Evolutionary conservation across 37 sponge, comb jelly and placozoan genomes (phyloP).

Genomic region (Bolinopsis microptera): DNA sequence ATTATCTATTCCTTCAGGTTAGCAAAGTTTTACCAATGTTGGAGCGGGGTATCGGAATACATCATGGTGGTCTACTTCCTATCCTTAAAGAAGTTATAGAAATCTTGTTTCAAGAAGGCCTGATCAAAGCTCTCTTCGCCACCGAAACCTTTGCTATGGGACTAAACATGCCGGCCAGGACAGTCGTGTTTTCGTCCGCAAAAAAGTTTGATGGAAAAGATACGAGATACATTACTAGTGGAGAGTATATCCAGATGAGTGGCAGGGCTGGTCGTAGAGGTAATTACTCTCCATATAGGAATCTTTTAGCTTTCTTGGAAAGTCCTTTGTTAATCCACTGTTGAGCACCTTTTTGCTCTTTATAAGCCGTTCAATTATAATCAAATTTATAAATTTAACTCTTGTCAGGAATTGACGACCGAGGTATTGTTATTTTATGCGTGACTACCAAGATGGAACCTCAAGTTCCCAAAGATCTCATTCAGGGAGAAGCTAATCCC

Average conservation of each 20-base stretch:
- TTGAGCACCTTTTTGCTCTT: too few species aligned
- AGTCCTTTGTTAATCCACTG: too few species aligned
- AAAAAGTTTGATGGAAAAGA: constrained; percentile 97
- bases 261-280: constrained; percentile 97
- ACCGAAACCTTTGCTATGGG: constrained; percentile 99
- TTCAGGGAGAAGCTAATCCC: constrained; percentile 89
- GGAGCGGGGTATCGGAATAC: constrained; percentile 95
- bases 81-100: constrained; percentile 97
- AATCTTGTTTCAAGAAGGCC: constrained; percentile 93
- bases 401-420: constrained; percentile 83
- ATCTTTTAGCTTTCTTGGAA: too few species aligned
- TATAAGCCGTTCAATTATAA: too few species aligned
- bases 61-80: constrained; percentile 96
- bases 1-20: constrained; percentile 69
- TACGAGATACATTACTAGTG: constrained; percentile 92
- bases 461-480: constrained; percentile 75
- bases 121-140: constrained; percentile 97
- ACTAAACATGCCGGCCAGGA: constrained; percentile 99
- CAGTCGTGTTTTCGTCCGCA: constrained; percentile 91
- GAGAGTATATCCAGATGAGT: constrained; percentile 99
- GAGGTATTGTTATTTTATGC: constrained; percentile 97
- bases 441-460: constrained; percentile 95
- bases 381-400: too few species aligned
- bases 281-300: too few species aligned
- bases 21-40: constrained; percentile 93